A percentile compares a stretch with the other conserved stretches of the same genome.
These are phyloP conservation scores for Chascanopsetta lugubris DNA, from an alignment of 2,113 vertebrate genomes.

Conservation along the genomic window DNA sequence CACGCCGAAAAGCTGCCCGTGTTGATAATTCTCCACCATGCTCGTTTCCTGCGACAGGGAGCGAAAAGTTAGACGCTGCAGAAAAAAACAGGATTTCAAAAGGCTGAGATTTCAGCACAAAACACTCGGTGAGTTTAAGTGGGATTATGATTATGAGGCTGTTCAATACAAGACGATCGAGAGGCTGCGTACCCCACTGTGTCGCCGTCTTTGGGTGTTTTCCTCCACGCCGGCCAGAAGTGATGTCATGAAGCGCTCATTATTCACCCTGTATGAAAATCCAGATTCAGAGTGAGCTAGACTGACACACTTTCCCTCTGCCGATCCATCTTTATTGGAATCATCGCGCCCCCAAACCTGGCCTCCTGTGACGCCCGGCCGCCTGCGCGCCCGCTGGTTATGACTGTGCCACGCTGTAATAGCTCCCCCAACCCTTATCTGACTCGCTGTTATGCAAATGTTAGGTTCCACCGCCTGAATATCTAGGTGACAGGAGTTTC, in stretches of 20 bases:
- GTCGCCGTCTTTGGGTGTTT: conserved; percentile 51
- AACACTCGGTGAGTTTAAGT: conserved; percentile 54
- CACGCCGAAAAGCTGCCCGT: conserved; percentile 55
- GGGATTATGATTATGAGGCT: conserved; percentile 68
- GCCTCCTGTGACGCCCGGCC: conserved; percentile 64
- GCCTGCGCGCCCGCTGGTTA: conserved; percentile 60
- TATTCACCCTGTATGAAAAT: conserved; percentile 44
- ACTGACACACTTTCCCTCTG: conserved; percentile 53
- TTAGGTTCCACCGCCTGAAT: conserved; percentile 67
- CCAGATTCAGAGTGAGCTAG: conserved; percentile 57
- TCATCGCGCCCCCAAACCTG: conserved; percentile 59
- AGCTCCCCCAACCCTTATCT: conserved; percentile 64
- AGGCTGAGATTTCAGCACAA: conserved; percentile 56
- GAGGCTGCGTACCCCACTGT: conserved; percentile 41
- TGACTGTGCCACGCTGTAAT: conserved; percentile 67
- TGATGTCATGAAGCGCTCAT: conserved; percentile 57
- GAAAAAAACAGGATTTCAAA: conserved; percentile 44
- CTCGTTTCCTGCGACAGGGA: conserved; percentile 55
- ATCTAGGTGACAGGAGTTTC: conserved; percentile 70
- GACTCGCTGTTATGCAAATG: conserved; percentile 76
- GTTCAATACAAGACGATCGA: conserved; percentile 59
- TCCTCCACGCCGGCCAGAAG: conserved; percentile 36
- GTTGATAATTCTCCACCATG: conserved; percentile 56
- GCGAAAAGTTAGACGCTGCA: conserved; percentile 50
- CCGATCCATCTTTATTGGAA: conserved; percentile 69